phyloP scores from a whole-genome alignment of 1,140 invertebrate species.

The Solen grandis region DNA sequence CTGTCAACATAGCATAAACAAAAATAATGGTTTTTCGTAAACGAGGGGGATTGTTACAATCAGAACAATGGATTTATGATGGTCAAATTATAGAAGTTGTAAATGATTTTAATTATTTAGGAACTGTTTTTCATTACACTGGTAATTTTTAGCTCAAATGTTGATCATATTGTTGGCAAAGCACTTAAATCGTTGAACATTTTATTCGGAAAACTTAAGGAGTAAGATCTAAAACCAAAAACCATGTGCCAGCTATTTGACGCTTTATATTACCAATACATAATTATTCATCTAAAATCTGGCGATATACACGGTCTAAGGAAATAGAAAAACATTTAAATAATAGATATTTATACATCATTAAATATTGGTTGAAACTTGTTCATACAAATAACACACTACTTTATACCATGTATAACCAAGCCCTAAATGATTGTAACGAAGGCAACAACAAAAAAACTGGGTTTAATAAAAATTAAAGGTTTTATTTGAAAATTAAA shows the following conservation, averaged over 20 bases:
- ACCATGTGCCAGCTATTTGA: not conserved
- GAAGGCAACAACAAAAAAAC: not conserved
- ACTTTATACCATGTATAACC: not conserved
- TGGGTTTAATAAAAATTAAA: not conserved
- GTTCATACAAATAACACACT: not conserved
- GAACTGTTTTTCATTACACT: not conserved
- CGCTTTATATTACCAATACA: not conserved
- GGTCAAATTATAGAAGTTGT: conserved; percentile 1
- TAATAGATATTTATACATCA: not conserved
- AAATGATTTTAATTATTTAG: conserved; percentile 9
- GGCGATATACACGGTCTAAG: not conserved
- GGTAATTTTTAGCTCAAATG: not conserved
- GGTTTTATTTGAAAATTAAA: not conserved
- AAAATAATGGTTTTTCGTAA: conserved; percentile 49
- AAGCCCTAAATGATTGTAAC: not conserved
- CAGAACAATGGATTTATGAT: not conserved
- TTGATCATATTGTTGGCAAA: not conserved
- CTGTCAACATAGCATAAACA: conserved; percentile 24
- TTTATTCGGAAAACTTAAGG: not conserved
- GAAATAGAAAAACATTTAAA: not conserved
- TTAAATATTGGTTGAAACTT: conserved; percentile 6
- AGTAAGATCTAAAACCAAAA: not conserved
- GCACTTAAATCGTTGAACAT: not conserved
- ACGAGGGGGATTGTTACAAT: conserved; percentile 19
- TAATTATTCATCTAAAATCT: not conserved